Percentiles rank a stretch among this genome's conserved stretches.
Conservation (phyloP, 2,113 vertebrate species). For the Upupa epops region DNA sequence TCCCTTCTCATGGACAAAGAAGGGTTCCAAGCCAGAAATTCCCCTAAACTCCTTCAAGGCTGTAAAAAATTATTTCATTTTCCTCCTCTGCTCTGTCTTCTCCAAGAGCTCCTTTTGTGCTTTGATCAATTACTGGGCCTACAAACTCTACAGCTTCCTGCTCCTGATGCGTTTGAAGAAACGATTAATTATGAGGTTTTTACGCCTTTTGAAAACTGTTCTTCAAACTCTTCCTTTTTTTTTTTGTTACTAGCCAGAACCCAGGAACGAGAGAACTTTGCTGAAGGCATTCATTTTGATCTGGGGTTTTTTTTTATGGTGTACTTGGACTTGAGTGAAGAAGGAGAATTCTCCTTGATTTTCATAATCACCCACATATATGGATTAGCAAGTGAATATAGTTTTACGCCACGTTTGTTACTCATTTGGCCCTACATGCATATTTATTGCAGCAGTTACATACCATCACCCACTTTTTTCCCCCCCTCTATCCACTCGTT, state of each 20-base stretch:
- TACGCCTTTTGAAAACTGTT: not conserved
- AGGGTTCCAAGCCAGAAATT: constrained; percentile 15
- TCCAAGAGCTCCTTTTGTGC: constrained; percentile 34
- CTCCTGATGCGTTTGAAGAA: constrained; percentile 45
- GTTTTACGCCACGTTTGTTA: not conserved
- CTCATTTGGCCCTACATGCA: not conserved
- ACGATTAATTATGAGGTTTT: constrained; percentile 44
- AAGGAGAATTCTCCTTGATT: constrained; percentile 9
- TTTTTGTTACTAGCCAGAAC: constrained; percentile 15
- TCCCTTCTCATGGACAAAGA: constrained; percentile 3
- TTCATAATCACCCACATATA: not conserved
- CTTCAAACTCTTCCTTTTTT: constrained; percentile 36
- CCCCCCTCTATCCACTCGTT: not conserved
- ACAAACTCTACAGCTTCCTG: constrained; percentile 26
- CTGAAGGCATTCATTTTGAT: constrained; percentile 29
- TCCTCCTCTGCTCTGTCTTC: constrained; percentile 30
- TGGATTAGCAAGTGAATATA: not conserved
- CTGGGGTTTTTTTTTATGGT: not conserved
- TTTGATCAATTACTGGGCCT: constrained; percentile 52
- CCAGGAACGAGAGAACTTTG: not conserved
- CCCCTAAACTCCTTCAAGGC: constrained; percentile 28
- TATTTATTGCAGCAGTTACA: not conserved
- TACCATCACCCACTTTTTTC: not conserved
- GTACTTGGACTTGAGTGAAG: not conserved
- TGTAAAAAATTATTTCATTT: constrained; percentile 10